These are phyloP conservation scores for Fopius arisanus DNA, from an alignment of 1,140 invertebrate genomes.

Conservation along the genomic window DNA sequence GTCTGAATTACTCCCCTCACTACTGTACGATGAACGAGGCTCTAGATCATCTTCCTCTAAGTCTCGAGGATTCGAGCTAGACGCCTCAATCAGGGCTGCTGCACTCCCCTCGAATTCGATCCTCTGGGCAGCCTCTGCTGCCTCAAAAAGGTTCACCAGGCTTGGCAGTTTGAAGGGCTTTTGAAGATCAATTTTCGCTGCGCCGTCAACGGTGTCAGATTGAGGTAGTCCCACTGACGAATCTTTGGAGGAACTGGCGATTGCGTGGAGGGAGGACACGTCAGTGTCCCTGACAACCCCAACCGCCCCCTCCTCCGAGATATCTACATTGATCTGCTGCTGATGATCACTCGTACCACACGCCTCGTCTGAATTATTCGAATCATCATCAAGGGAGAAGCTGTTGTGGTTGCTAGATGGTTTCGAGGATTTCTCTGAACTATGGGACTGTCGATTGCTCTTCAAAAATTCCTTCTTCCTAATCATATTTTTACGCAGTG, in stretches of 20 bases:
- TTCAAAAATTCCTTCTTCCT: constrained; percentile 36
- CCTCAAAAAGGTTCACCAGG: constrained; percentile 52
- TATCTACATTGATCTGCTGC: background rate
- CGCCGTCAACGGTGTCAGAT: background rate
- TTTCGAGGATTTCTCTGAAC: constrained; percentile 18
- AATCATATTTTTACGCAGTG: constrained; percentile 26
- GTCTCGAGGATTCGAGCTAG: constrained; percentile 33
- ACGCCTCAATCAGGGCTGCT: constrained; percentile 42
- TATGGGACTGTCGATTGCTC: constrained; percentile 28
- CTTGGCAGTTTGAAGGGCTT: constrained; percentile 49
- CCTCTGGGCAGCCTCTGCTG: constrained; percentile 47
- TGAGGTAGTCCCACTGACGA: background rate
- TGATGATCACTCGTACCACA: background rate
- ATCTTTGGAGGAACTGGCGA: background rate
- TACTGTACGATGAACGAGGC: constrained; percentile 53
- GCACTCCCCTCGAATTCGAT: constrained; percentile 52
- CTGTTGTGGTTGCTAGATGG: background rate
- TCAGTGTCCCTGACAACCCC: background rate
- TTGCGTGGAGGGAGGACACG: background rate
- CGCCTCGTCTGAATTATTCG: constrained; percentile 14
- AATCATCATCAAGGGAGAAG: background rate
- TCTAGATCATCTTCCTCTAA: constrained; percentile 48
- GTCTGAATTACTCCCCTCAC: constrained; percentile 60
- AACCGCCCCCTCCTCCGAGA: constrained; percentile 14
- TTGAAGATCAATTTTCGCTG: constrained; percentile 5